Evolutionary conservation across 2,113 vertebrate species (phyloP), one percentile per base, ranked within the genome.

Genomic region (Anguilla japonica): DNA sequence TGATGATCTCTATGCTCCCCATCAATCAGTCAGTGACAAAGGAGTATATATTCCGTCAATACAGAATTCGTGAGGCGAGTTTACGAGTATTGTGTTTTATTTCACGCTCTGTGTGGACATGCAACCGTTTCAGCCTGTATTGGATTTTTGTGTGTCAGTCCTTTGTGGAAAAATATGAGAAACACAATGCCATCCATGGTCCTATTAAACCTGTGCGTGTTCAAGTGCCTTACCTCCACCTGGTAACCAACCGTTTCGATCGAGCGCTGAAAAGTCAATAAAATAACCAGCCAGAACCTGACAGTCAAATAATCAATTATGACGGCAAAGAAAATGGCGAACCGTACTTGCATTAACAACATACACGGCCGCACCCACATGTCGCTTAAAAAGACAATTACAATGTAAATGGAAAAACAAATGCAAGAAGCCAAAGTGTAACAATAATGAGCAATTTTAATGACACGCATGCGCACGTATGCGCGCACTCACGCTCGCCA

Each of bases 271-370:
- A 41, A 63, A 86, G 40, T 86, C 79, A 81, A 86, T 22, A 81
- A 79, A 78, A 80, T 29, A 86, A 86, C 81, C 85, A 86, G 18
- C 57, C 56, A 18, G 39, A 43, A 40, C 57, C 50, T 26, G n/a
- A 67, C 79, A 43, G 67, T 46, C 40, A 67, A 22, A 60, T 46
- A 46, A 46, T 46, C 43, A 46, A 46, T 46, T 34, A 34, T 34
- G 34, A 34, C 34, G 34, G 34, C 34, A 34, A 34, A 34, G 43
- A 46, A 46, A 46, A 46, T 46, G 43, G 43, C 9, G 13, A 53
- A 56, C 26, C 79, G 63, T 39, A 15, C 18, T 71, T 41, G 60
- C 20, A 63, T 15, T 18, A 83, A 13, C 53, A 56, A 56, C 53
- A n/a, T 43, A n/a, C 81, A 82, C 5, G 50, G 43, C n/a, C n/a